Evolutionary conservation across 2,797 vertebrate genomes (phyloP).

Genomic region (Cuculus canorus): DNA sequence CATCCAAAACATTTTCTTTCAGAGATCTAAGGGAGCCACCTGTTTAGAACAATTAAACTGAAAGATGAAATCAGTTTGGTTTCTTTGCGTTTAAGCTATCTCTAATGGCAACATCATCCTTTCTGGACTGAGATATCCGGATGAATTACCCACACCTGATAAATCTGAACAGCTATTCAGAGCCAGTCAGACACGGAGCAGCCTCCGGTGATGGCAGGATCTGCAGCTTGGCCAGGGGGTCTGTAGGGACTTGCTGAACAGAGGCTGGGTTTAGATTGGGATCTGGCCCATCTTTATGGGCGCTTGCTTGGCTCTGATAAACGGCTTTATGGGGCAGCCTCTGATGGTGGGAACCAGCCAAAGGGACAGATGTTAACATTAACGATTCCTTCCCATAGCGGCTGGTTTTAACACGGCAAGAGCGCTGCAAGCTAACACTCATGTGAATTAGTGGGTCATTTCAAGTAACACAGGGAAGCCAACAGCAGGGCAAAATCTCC

Average conservation of each 20-base stretch:
- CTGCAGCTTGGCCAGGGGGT: neutral
- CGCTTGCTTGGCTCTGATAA: neutral
- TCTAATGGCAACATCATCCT: neutral
- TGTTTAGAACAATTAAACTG: neutral
- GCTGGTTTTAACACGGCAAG: neutral
- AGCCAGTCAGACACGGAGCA: neutral
- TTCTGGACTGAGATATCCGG: neutral
- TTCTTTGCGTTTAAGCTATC: neutral
- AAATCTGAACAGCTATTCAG: neutral
- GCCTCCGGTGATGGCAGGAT: neutral
- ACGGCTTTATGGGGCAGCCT: neutral
- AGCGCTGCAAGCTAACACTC: neutral
- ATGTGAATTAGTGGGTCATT: neutral
- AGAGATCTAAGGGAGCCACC: neutral
- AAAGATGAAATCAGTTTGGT: neutral
- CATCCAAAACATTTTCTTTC: neutral
- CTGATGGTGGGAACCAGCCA: neutral
- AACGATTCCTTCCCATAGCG: neutral
- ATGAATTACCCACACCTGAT: neutral
- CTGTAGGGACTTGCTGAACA: neutral
- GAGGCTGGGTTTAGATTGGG: neutral
- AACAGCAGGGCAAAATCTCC: neutral
- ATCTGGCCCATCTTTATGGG: neutral
- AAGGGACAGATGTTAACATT: neutral
- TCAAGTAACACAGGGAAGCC: neutral